These are phyloP conservation scores for Acipenser oxyrinchus DNA, from an alignment of 2,797 vertebrate genomes.

Conservation along the genomic window DNA sequence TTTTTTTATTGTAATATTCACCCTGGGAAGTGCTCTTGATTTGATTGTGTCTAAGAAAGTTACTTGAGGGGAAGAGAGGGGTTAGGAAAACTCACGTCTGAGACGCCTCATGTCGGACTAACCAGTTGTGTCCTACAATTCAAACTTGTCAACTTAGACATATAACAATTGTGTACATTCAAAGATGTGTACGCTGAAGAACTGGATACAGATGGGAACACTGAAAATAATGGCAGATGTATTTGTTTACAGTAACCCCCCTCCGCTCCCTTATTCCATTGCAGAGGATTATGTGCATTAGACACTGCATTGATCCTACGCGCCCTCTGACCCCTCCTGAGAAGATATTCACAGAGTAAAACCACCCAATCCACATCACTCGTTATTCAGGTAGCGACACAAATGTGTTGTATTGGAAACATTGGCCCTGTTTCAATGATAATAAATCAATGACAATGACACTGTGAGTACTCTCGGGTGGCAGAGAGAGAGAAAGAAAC, in stretches of 20 bases:
- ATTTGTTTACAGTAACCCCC: neutral
- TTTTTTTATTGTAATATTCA: too few species aligned
- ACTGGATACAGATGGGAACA: neutral
- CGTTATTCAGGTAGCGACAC: neutral
- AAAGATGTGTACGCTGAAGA: neutral
- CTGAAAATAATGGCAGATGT: neutral
- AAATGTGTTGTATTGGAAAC: conserved; percentile 6
- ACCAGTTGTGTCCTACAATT: too few species aligned
- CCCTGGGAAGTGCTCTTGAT: too few species aligned
- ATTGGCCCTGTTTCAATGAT: conserved; percentile 1
- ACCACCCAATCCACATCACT: conserved; percentile 1
- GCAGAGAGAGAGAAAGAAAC: neutral
- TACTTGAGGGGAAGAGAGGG: too few species aligned
- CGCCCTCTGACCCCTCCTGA: neutral
- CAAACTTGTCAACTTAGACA: too few species aligned
- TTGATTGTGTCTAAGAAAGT: too few species aligned
- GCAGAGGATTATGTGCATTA: neutral
- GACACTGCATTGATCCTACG: neutral
- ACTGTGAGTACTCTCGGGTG: conserved; percentile 1
- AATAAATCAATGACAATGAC: conserved; percentile 10
- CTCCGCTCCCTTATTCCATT: neutral
- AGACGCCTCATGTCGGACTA: too few species aligned
- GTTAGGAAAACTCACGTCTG: too few species aligned
- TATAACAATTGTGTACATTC: neutral
- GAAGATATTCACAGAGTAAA: conserved; percentile 4